phyloP scores from a whole-genome alignment of 2,888 invertebrate species.

The Endomychus coccineus region DNA sequence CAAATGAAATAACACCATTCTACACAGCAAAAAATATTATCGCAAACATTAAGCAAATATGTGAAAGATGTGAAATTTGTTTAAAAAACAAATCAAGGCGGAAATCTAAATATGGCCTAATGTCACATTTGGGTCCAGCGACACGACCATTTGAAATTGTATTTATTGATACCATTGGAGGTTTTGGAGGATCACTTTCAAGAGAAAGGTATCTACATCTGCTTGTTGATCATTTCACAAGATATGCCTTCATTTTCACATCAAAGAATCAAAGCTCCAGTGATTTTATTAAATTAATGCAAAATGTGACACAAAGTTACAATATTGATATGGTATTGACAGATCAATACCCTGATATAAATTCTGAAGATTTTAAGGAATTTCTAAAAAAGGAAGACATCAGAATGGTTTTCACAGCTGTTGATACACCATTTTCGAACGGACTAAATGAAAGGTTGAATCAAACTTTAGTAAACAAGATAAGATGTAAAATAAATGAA shows the following conservation, averaged over 20 bases:
- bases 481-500: no score
- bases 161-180: conserved; percentile 30
- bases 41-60: conserved; percentile 1
- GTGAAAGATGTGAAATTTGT: conserved; percentile 3
- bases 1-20: conserved; percentile 3
- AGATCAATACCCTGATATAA: no score
- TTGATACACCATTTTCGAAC: no score
- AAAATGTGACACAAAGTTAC: no score
- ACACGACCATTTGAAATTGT: conserved; percentile 26
- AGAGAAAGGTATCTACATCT: no score
- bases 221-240: no score
- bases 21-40: conserved; percentile 2
- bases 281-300: conserved; percentile 28
- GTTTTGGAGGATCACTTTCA: conserved; percentile 23
- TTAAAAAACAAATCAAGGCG: conserved; percentile 26
- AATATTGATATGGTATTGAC: no score
- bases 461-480: no score
- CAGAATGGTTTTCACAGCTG: no score
- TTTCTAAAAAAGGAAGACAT: no score
- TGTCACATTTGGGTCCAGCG: conserved; percentile 29
- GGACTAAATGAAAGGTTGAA: no score
- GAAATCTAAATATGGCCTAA: conserved; percentile 19
- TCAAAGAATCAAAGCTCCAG: conserved; percentile 26
- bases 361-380: no score
- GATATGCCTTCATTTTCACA: conserved; percentile 25